Evolutionary conservation across 2,888 invertebrate species (phyloP).

Genomic region (Pyrrhosoma nymphula): DNA sequence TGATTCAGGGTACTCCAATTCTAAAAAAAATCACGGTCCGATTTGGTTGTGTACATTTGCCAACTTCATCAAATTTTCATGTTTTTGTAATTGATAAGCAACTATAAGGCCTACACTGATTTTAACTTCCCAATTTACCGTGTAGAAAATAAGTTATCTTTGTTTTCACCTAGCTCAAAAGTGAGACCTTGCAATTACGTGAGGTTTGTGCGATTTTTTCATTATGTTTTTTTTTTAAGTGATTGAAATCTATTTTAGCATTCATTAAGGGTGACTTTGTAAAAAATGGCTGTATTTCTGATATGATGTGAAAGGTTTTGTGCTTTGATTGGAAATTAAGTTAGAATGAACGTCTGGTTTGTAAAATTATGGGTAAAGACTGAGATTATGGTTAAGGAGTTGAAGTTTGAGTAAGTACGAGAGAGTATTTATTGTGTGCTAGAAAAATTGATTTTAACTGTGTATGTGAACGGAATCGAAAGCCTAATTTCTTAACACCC

Average conservation of each 20-base stretch:
- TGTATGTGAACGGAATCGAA: background rate
- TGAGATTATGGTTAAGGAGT: background rate
- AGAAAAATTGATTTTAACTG: background rate
- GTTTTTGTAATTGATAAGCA: background rate
- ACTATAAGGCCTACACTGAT: background rate
- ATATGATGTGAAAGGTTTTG: slow-evolving; percentile 3
- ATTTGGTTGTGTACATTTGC: background rate
- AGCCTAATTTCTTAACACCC: slow-evolving; percentile 18
- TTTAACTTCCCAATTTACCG: background rate
- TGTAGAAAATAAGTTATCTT: slow-evolving; percentile 8
- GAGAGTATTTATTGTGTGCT: slow-evolving; percentile 36
- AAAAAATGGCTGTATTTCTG: slow-evolving; percentile 33
- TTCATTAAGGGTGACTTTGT: background rate
- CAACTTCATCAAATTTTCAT: background rate
- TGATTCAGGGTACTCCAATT: slow-evolving; percentile 18
- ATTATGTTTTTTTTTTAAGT: slow-evolving; percentile 12
- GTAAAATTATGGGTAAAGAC: slow-evolving; percentile 35
- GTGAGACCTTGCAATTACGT: background rate
- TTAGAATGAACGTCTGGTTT: slow-evolving; percentile 28
- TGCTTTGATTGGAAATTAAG: slow-evolving; percentile 14
- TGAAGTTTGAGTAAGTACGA: slow-evolving; percentile 18
- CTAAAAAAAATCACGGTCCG: background rate
- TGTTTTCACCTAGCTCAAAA: slow-evolving; percentile 21
- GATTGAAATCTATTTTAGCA: slow-evolving; percentile 35
- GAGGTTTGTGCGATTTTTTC: background rate